Evolutionary conservation across 23 tunicate genomes (phyloP).

Genomic region (Diplosoma virens): DNA sequence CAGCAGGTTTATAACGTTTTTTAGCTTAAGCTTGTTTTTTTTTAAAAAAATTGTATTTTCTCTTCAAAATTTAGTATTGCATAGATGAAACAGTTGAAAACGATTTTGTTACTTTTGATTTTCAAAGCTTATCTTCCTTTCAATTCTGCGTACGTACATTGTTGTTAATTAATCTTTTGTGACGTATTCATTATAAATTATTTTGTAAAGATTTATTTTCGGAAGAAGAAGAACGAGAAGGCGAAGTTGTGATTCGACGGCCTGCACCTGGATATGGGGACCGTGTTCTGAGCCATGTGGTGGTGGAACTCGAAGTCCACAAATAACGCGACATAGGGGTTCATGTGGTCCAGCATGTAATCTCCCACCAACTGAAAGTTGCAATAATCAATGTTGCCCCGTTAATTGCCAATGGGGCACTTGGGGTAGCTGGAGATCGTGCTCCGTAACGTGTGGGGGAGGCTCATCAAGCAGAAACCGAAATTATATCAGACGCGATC

Average conservation of each 20-base stretch:
- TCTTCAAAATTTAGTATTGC: too few species aligned
- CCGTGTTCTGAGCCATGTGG: neutral
- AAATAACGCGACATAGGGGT: conserved; percentile 5
- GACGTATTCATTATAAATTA: too few species aligned
- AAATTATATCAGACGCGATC: neutral
- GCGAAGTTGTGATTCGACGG: neutral
- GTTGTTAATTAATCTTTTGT: too few species aligned
- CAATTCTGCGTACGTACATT: too few species aligned
- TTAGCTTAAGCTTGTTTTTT: too few species aligned
- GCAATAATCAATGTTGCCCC: conserved; percentile 39
- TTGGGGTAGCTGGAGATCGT: conserved; percentile 39
- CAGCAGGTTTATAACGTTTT: too few species aligned
- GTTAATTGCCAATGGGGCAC: conserved; percentile 36
- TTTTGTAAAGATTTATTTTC: too few species aligned
- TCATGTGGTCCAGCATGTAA: conserved; percentile 11
- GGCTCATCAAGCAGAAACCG: neutral
- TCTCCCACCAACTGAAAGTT: neutral
- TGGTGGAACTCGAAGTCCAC: neutral
- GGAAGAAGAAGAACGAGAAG: neutral
- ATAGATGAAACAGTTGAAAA: too few species aligned
- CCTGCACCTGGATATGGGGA: conserved; percentile 4
- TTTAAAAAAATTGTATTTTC: too few species aligned
- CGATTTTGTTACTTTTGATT: too few species aligned
- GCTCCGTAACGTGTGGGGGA: neutral
- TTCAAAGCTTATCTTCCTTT: too few species aligned